Evolutionary conservation across 2,888 invertebrate genomes (phyloP), one percentile per base, ranked within the genome.

Genomic region (Rhamnusium bicolor): DNA sequence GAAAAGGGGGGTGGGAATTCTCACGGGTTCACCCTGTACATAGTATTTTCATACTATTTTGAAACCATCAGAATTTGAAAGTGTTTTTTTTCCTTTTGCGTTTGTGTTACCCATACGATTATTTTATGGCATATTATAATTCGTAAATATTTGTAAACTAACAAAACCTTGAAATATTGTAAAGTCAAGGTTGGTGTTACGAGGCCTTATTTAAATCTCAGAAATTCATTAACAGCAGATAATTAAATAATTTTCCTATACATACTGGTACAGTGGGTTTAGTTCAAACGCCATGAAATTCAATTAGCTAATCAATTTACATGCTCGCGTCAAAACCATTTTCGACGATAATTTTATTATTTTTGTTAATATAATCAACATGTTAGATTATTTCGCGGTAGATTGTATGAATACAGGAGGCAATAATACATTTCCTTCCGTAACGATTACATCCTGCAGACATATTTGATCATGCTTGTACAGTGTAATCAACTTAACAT

Each of bases 401-500:
- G 40, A 32, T 32, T 60, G 16, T 60, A n/a, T 60, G 10, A n/a
- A n/a, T 7, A 16, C 40, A 14, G 40, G 29, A n/a, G n/a, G n/a
- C n/a, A n/a, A n/a, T 4, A 32, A 60, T 18, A 14, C 40, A 19
- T 16, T 60, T 60, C 60, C 60, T 60, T 60, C 60, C 32, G 60
- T 18, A 60, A 60, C n/a, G n/a, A n/a, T 40, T 40, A 60, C 60
- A 60, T 60, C 60, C 60, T 60, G n/a, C n/a, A n/a, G n/a, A n/a
- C n/a, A n/a, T n/a, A n/a, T n/a, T n/a, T n/a, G n/a, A n/a, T n/a
- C n/a, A n/a, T n/a, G n/a, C n/a, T n/a, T n/a, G n/a, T n/a, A n/a
- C n/a, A n/a, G n/a, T n/a, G n/a, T n/a, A n/a, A n/a, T n/a, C n/a
- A n/a, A n/a, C n/a, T n/a, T n/a, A n/a, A n/a, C n/a, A n/a, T n/a